A percentile compares a stretch with the other conserved stretches of the same genome.
These are phyloP conservation scores for Ormyrus rosae DNA, from an alignment of 2,888 invertebrate species.

Conservation along the genomic window DNA sequence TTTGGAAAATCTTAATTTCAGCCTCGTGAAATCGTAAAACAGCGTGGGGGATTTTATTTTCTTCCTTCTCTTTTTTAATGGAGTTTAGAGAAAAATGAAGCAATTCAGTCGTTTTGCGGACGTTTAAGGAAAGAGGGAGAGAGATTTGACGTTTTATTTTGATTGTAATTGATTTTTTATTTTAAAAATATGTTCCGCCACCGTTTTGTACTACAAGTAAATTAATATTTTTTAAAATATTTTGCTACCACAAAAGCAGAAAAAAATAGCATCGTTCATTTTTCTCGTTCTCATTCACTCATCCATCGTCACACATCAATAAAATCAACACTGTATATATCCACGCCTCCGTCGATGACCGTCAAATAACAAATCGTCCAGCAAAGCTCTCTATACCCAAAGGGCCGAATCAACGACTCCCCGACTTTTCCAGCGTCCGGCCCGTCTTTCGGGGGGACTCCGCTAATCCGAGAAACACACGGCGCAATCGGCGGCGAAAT, in stretches of 20 bases:
- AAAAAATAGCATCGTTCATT: background rate
- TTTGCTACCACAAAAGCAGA: background rate
- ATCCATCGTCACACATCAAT: too few species aligned
- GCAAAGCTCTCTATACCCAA: background rate
- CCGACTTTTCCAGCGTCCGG: background rate
- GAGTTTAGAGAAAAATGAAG: background rate
- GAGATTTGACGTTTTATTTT: conserved; percentile 3
- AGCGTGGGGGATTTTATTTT: conserved; percentile 16
- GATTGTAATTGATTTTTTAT: too few species aligned
- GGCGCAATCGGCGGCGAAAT: conserved; percentile 47
- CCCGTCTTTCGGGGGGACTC: background rate
- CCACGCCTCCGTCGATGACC: too few species aligned
- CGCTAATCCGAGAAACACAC: conserved; percentile 29
- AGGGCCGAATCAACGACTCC: background rate
- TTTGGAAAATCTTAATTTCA: conserved; percentile 41
- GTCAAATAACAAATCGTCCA: too few species aligned
- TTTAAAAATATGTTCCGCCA: too few species aligned
- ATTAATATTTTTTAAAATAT: too few species aligned
- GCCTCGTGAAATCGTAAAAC: conserved; percentile 33
- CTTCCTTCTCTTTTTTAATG: background rate
- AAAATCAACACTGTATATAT: too few species aligned
- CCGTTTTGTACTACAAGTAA: too few species aligned
- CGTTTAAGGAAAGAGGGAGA: background rate
- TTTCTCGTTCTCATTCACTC: too few species aligned
- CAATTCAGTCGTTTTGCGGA: conserved; percentile 14